Base-by-base conservation (phyloP, 2,113 vertebrate genomes). In the Leptosomus discolor region DNA sequence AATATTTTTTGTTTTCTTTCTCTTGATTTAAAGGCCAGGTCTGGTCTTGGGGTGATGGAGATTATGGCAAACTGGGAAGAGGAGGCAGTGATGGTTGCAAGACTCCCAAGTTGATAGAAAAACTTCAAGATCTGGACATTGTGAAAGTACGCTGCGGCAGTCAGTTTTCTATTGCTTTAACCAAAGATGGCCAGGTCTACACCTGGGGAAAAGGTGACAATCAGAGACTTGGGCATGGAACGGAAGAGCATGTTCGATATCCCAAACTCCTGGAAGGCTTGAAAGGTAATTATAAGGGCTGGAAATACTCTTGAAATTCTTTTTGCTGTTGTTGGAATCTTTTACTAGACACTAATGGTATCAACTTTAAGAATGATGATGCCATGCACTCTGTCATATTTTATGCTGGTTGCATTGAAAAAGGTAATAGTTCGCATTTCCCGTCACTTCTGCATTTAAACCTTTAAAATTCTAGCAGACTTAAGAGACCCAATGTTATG, bases 171-270 rank as follows among this genome's bases (percentile, higher is more conserved):
- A 97, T 99, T 94, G 99, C 99, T 23, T 98, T 99, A 90, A 99
- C 99, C 26, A 99, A 99, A 98, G 99, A 99, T 41, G 99, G 99
- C 5, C 99, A 99, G 83, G 99, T 99, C 37, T 99, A 99, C 92
- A 99, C 99, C 7, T 99, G 99, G 99, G 99, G 99, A 12, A 99
- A 99, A 94, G 99, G 99, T 60, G 99, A 99, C 98, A 99, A 99
- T 93, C 99, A 99, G 94, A 99, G 99, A 13, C 99, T 99, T 32
- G 99, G 99, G 3, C 99, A 99, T 29, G 99, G 99, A 70, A 99
- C 99, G 0, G 99, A 99, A 77, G 99, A 99, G 81, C 99, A 99
- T 1, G 99, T 99, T 82, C 98, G 99, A 45, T 99, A 99, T 90
- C 99, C 99, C 26, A 99, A 99, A 97, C 95, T 99, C 50, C 97